phyloP scores from a whole-genome alignment of 2,888 invertebrate species.

The Drosophila kambysellisi region DNA sequence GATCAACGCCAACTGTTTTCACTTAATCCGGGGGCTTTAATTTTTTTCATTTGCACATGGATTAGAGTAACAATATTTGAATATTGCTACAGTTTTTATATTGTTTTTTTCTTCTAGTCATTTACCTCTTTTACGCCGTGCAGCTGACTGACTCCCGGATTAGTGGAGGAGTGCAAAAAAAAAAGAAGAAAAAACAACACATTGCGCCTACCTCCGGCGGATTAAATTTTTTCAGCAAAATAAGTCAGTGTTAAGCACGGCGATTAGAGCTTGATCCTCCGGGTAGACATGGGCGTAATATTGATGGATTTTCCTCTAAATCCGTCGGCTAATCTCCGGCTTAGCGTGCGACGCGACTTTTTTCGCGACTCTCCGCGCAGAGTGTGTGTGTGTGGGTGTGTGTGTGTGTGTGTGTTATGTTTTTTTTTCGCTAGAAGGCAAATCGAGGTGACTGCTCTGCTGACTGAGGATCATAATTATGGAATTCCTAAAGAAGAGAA shows the following conservation, averaged over 20 bases:
- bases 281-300: constrained; percentile 73
- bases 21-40: constrained; percentile 68
- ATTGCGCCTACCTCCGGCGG: constrained; percentile 63
- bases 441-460: constrained; percentile 42
- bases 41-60: constrained; percentile 51
- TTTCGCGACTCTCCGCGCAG: constrained; percentile 56
- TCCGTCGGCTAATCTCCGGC: constrained; percentile 71
- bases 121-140: constrained; percentile 70
- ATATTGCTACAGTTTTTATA: constrained; percentile 55
- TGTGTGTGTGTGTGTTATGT: constrained; percentile 36
- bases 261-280: constrained; percentile 77
- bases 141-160: constrained; percentile 68
- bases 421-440: constrained; percentile 72
- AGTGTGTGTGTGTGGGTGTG: constrained; percentile 9
- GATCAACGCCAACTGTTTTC: constrained; percentile 54
- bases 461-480: constrained; percentile 77
- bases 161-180: constrained; percentile 24
- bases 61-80: constrained; percentile 51
- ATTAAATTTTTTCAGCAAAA: constrained; percentile 76
- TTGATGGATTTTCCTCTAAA: constrained; percentile 82
- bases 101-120: constrained; percentile 24
- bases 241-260: constrained; percentile 69
- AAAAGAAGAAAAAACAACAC: constrained; percentile 27
- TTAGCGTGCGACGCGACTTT: constrained; percentile 70
- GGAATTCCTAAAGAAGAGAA: constrained; percentile 78